phyloP scores from a whole-genome alignment of 2,888 invertebrate species.

The Protonemura montana region DNA sequence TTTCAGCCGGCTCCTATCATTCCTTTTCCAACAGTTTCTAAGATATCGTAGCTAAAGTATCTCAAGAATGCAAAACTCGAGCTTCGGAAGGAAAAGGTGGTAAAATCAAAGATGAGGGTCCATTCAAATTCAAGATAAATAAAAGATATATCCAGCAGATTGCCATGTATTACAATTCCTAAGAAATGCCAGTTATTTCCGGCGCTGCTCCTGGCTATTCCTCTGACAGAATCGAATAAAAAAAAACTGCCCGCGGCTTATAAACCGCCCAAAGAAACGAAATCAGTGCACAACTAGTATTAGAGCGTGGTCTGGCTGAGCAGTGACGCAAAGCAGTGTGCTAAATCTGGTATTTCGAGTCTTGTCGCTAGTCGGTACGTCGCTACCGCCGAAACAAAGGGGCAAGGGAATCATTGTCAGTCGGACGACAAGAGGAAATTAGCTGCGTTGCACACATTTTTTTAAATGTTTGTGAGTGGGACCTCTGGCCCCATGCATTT shows the following conservation, averaged over 20 bases:
- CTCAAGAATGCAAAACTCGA: background rate
- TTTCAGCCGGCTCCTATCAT: background rate
- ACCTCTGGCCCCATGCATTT: background rate
- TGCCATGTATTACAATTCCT: background rate
- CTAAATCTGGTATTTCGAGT: background rate
- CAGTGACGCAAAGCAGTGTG: background rate
- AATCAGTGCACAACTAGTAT: background rate
- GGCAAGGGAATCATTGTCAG: background rate
- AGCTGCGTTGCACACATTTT: background rate
- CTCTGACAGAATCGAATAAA: background rate
- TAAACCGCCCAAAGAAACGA: background rate
- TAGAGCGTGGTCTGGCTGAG: background rate
- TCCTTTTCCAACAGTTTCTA: background rate
- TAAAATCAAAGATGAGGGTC: constrained; percentile 9
- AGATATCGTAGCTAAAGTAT: background rate
- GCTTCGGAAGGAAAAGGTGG: background rate
- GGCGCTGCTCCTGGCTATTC: background rate
- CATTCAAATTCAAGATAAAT: background rate
- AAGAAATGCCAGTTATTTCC: background rate
- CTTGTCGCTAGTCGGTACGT: no score
- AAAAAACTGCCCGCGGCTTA: background rate
- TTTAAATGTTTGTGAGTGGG: background rate
- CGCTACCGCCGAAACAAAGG: background rate
- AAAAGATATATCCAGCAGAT: background rate
- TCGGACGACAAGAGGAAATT: background rate